Evolutionary conservation across 2,888 invertebrate genomes (phyloP).

Genomic region (Stenodera caucasica): DNA sequence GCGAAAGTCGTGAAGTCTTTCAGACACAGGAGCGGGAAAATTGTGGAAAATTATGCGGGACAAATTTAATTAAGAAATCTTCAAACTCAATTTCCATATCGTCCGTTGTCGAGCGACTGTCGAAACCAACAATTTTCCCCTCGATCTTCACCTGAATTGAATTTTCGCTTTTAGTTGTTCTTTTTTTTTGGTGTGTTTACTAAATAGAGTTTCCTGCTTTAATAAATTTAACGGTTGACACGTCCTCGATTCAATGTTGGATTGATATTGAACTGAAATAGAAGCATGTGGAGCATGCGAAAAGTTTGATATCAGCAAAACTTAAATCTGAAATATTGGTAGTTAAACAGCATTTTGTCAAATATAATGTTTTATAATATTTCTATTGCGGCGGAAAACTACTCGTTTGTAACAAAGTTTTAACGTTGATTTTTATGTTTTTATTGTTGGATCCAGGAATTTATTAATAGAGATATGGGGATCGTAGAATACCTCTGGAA

Average conservation of each 20-base stretch:
- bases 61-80: conserved; percentile 38
- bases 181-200: not conserved
- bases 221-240: conserved; percentile 30
- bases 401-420: conserved; percentile 37
- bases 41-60: conserved; percentile 26
- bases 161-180: conserved; percentile 8
- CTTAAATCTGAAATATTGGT: conserved; percentile 48
- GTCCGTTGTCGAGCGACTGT: conserved; percentile 15
- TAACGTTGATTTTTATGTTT: conserved; percentile 14
- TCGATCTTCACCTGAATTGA: conserved; percentile 26
- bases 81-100: conserved; percentile 34
- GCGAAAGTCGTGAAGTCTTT: conserved; percentile 10
- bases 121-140: conserved; percentile 12
- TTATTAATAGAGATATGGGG: conserved; percentile 24
- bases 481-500: not conserved
- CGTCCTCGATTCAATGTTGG: conserved; percentile 28
- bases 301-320: conserved; percentile 50
- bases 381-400: conserved; percentile 42
- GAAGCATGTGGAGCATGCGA: conserved; percentile 38
- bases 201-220: not conserved
- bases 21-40: not conserved
- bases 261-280: conserved; percentile 38
- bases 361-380: conserved; percentile 46
- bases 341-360: conserved; percentile 48
- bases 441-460: conserved; percentile 6